These are phyloP conservation scores for Argyresthia goedartella DNA, from an alignment of 2,888 invertebrate species.

Conservation along the genomic window DNA sequence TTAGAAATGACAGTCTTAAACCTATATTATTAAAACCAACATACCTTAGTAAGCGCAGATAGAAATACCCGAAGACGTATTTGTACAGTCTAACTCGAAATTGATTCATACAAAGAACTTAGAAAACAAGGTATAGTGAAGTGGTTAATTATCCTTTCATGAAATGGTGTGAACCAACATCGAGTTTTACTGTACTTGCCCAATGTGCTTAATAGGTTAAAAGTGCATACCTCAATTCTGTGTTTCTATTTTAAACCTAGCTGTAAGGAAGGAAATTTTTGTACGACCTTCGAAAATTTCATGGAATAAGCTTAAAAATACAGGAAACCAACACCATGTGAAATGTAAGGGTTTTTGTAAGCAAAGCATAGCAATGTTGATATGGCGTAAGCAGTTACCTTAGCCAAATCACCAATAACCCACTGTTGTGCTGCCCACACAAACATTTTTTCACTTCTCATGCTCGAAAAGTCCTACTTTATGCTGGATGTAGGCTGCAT, in stretches of 20 bases:
- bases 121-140: no score
- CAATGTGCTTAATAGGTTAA: not conserved
- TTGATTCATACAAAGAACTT: not conserved
- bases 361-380: no score
- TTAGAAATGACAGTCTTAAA: not conserved
- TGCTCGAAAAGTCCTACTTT: no score
- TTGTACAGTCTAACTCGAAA: not conserved
- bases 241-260: not conserved
- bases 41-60: not conserved
- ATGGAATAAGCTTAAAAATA: no score
- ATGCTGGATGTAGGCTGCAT: no score
- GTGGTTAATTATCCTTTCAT: not conserved
- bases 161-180: not conserved
- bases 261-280: not conserved
- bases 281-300: not conserved
- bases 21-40: not conserved
- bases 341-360: no score
- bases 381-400: no score
- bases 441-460: no score
- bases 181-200: not conserved
- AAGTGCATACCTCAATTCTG: not conserved
- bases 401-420: no score
- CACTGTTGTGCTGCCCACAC: no score
- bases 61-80: not conserved
- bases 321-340: no score